Conservation (phyloP, 2,113 vertebrate species). For the Saguinus imperator region DNA sequence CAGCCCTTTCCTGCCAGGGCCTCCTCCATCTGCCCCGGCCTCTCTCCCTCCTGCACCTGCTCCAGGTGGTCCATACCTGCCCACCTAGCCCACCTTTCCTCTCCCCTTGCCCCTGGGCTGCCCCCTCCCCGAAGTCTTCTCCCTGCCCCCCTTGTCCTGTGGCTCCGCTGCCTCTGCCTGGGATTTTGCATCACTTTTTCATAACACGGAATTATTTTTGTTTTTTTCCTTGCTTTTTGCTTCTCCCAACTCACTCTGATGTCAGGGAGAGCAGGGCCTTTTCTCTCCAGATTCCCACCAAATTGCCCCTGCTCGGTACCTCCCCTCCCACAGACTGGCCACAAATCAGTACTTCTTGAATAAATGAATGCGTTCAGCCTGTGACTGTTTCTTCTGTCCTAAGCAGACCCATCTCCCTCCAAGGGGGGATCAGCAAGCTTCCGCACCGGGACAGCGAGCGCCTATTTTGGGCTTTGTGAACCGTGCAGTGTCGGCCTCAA, state of each 20-base stretch:
- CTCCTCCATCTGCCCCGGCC: neutral
- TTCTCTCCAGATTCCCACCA: neutral
- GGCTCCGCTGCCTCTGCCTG: neutral
- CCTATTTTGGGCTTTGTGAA: accelerated
- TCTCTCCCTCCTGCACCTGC: neutral
- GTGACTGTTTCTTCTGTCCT: accelerated
- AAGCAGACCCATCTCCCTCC: neutral
- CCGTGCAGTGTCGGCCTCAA: accelerated
- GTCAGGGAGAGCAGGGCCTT: neutral
- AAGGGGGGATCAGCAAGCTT: accelerated
- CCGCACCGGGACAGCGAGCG: accelerated
- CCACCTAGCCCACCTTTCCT: neutral
- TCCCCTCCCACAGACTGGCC: accelerated
- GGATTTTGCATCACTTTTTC: neutral
- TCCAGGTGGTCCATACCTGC: neutral
- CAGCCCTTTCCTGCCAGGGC: neutral
- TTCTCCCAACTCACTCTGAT: neutral
- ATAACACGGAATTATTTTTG: neutral
- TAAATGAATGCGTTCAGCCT: accelerated
- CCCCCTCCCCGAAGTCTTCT: neutral
- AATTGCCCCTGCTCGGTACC: neutral
- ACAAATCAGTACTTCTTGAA: neutral
- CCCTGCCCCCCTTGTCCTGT: neutral
- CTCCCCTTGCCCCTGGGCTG: neutral
- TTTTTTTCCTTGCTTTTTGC: neutral